Conservation (phyloP, 92 coral and sea anemone species). For the Heliopora coerulea region DNA sequence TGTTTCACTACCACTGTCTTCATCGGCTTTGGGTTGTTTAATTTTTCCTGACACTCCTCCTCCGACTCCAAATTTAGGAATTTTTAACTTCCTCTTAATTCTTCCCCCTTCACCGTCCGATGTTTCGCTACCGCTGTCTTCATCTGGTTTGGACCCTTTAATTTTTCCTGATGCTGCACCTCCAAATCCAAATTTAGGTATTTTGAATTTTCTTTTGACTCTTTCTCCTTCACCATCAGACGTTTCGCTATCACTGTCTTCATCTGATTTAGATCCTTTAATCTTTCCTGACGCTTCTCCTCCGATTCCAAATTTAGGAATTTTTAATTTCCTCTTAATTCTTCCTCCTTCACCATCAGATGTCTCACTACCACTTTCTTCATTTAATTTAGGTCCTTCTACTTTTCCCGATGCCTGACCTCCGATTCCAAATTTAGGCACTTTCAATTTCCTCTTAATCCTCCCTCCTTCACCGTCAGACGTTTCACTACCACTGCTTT, state of each 20-base stretch:
- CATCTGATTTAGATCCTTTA: background rate
- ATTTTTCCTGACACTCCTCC: constrained; percentile 4
- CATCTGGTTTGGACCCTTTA: background rate
- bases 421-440: background rate
- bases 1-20: constrained; percentile 31
- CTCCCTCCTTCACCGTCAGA: constrained; percentile 38
- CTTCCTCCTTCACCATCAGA: constrained; percentile 33
- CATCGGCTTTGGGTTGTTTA: background rate
- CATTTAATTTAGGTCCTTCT: constrained; percentile 12
- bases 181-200: constrained; percentile 3
- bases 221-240: constrained; percentile 35
- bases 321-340: constrained; percentile 17
- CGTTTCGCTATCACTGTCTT: constrained; percentile 28
- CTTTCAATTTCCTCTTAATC: constrained; percentile 13
- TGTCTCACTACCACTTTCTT: constrained; percentile 24
- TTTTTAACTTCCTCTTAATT: constrained; percentile 7
- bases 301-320: constrained; percentile 6
- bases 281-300: constrained; percentile 1
- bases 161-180: background rate
- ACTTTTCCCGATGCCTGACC: background rate
- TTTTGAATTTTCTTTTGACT: constrained; percentile 13
- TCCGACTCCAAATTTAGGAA: constrained; percentile 13
- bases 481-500: constrained; percentile 24
- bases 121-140: constrained; percentile 10
- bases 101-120: constrained; percentile 22